Percentiles rank a stretch among this genome's conserved stretches.
phyloP scores from a whole-genome alignment of 2,113 vertebrate genomes.

The Leptosomus discolor region DNA sequence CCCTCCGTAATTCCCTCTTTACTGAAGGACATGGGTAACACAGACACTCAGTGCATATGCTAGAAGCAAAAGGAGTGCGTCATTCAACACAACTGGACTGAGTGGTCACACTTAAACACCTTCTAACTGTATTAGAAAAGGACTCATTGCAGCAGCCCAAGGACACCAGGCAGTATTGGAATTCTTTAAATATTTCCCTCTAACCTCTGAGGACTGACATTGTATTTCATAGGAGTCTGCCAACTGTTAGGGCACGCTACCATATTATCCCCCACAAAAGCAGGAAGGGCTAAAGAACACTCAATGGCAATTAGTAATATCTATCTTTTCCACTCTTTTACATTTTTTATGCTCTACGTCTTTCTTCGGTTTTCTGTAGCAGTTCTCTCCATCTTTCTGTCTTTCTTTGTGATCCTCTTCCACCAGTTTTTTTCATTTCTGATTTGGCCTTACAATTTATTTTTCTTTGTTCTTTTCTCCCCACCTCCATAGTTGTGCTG shows the following conservation, averaged over 20 bases:
- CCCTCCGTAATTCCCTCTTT: background rate
- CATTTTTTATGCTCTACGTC: background rate
- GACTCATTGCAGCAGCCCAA: background rate
- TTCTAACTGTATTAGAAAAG: background rate
- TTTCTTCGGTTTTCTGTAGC: background rate
- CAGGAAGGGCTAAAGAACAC: background rate
- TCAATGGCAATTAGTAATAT: background rate
- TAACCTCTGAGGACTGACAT: background rate
- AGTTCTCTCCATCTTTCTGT: background rate
- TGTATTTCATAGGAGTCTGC: background rate
- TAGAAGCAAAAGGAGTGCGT: background rate
- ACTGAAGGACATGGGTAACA: rapidly evolving
- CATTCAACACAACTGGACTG: background rate
- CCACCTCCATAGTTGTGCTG: background rate
- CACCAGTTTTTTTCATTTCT: background rate
- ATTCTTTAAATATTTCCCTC: background rate
- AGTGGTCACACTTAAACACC: background rate
- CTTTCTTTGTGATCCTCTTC: background rate
- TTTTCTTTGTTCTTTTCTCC: background rate
- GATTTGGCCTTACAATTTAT: background rate
- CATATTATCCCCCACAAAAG: background rate
- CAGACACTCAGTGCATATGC: too few species aligned
- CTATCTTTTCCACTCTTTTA: background rate
- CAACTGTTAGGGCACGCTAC: background rate
- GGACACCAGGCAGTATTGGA: background rate